A percentile compares a stretch with the other conserved stretches of the same genome.
Evolutionary conservation across 1,140 invertebrate species (phyloP).

Genomic region (Dinothrombium tinctorium): DNA sequence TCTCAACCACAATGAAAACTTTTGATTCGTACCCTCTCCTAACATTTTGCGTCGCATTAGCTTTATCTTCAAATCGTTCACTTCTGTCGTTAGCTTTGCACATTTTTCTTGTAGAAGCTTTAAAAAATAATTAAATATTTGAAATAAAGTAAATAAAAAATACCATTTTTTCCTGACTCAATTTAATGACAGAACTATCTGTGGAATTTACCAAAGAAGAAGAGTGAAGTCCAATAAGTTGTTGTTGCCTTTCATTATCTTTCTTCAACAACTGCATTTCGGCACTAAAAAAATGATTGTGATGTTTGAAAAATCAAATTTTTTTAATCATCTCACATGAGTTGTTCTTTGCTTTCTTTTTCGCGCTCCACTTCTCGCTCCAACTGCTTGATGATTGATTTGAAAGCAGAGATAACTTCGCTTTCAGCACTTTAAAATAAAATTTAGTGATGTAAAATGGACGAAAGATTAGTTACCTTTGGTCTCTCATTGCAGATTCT

Average conservation of each 20-base stretch:
- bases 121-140: no score
- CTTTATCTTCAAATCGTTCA: conserved; percentile 46
- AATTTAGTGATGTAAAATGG: no score
- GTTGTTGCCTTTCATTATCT: conserved; percentile 60
- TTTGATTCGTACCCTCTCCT: not conserved
- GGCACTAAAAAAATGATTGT: no score
- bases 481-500: not conserved
- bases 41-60: conserved; percentile 21
- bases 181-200: conserved; percentile 5
- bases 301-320: conserved; percentile 1
- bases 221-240: conserved; percentile 24
- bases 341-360: conserved; percentile 36
- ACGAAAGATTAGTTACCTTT: no score
- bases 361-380: conserved; percentile 62
- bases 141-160: no score
- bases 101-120: conserved; percentile 26
- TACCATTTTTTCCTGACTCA: conserved; percentile 21
- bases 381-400: conserved; percentile 40
- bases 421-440: conserved; percentile 6
- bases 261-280: no score
- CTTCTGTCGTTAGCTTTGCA: conserved; percentile 25
- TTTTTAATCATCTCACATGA: not conserved
- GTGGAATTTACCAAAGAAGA: not conserved
- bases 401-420: conserved; percentile 11
- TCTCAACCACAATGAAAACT: no score